Base-by-base conservation (phyloP, 1,140 invertebrate species). In the Coptotermes formosanus region DNA sequence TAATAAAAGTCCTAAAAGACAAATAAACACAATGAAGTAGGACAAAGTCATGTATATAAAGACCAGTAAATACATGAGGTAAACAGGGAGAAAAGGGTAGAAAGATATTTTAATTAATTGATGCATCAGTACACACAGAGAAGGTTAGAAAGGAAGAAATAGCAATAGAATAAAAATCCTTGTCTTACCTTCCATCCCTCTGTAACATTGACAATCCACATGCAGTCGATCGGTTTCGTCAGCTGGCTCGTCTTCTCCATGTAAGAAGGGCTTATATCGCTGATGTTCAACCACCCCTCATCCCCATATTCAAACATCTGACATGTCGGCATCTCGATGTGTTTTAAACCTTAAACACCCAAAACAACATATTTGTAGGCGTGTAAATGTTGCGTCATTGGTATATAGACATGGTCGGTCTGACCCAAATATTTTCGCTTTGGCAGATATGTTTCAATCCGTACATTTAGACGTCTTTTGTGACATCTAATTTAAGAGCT, bases 191-290 rank as follows among this genome's bases (percentile, higher is more conserved):
- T 95, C 92, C 94, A 94, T 21, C 92, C 93, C 12, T 92, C 90
- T 84, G 92, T 90, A 0, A 96, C 95, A 16, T 91, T 93, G 75
- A 97, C 95, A 86, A 93, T 91, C 96, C 96, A 97, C 88, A 96
- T 95, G 89, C 96, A 97, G 89, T 97, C 96, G 14, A 97, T 89
- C 0, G 95, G 92, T 30, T 94, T 89, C 9, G 44, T 32, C 23
- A 48, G 11, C 25, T 84, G 7, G 25, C 19, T 25, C 14, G 83
- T 52, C 44, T 8, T 25, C 48, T 84, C 83, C 48, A 48, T 7
- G 11, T 52, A 30, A 7, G 43, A 45, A 25, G 83, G 25, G 23
- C 11, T 30, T 45, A 84, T 84, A 16, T 59, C 30, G 8, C 19
- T 52, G 43, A 9, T 30, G 25, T 52, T 45, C 21, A 84, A 11